Evolutionary conservation across 2,888 invertebrate genomes (phyloP), one percentile per base, ranked within the genome.

Genomic region (Torymus tubicola): DNA sequence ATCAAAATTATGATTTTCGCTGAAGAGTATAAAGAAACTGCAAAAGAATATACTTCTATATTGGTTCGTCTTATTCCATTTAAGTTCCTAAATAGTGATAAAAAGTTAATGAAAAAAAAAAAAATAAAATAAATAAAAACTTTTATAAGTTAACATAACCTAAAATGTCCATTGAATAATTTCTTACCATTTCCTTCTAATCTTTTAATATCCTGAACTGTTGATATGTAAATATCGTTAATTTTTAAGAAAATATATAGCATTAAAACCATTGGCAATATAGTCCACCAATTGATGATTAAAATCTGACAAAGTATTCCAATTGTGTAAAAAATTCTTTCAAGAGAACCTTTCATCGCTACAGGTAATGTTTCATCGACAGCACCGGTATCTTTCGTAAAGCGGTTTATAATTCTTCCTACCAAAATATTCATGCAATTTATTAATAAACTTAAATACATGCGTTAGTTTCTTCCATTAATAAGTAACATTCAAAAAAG

Each of bases 361-460:
- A 92, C 91, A 0, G 95, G 95, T 68, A 96, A 89, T 16, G 93
- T 91, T 89, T 96, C 96, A 86, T 96, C 96, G 57, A 96, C 93
- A 1, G 95, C 92, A 0, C 96, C 96, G 91, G 96, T 94, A 88
- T 97, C 97, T 88, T 96, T 96, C 0, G 96, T 96, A 90, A 97
- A 97, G 75, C 96, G 92, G 90, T 96, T 96, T 71, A 97, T 92
- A 84, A 97, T 95, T 13, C 96, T 93, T 31, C 96, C 96, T 94
- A 86, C 52, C 42, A 42, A 42, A 42, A 8, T 8, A 42, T 42
- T 31, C 31, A 42, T 8, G 42, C 8, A 42, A 42, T 42, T 42
- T 42, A 42, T 42, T 42, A 42, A 42, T 42, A 42, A 42, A 42
- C 42, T 42, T 8, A 42, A 42, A 42, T 42, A 42, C 8, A 42